Percentiles rank a stretch among this genome's conserved stretches.
Evolutionary conservation across 2,113 vertebrate species (phyloP).

Genomic region (Australoheros scitulus): DNA sequence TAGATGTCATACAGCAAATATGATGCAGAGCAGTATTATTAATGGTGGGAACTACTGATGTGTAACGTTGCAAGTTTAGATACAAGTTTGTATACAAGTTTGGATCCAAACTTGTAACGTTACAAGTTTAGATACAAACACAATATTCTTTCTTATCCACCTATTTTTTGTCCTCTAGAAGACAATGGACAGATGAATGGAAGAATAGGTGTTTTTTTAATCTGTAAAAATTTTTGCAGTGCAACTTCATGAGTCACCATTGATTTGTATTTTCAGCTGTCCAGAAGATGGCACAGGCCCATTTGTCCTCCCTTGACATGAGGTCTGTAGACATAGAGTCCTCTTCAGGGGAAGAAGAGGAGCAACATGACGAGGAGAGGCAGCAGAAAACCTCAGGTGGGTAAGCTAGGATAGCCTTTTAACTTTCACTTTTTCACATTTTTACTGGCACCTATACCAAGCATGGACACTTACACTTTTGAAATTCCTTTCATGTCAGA

Average conservation of each 20-base stretch:
- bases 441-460: background rate
- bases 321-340: slow-evolving; percentile 64
- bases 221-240: background rate
- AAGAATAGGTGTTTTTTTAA: background rate
- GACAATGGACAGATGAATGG: background rate
- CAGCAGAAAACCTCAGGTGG: slow-evolving; percentile 36
- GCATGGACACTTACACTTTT: background rate
- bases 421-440: background rate
- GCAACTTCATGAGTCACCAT: background rate
- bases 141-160: background rate
- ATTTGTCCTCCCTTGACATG: slow-evolving; percentile 83
- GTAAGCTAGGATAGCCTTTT: background rate
- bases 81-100: no score
- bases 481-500: slow-evolving; percentile 33
- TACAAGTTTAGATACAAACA: background rate
- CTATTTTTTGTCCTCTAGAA: background rate
- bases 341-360: slow-evolving; percentile 75
- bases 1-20: background rate
- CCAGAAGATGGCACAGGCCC: slow-evolving; percentile 90
- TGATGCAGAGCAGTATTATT: no score
- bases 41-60: background rate
- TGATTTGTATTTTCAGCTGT: slow-evolving; percentile 78
- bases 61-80: background rate
- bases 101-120: no score
- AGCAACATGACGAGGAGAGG: slow-evolving; percentile 50